Evolutionary conservation across 2,888 invertebrate species (phyloP).

Genomic region (Melipona bicolor): DNA sequence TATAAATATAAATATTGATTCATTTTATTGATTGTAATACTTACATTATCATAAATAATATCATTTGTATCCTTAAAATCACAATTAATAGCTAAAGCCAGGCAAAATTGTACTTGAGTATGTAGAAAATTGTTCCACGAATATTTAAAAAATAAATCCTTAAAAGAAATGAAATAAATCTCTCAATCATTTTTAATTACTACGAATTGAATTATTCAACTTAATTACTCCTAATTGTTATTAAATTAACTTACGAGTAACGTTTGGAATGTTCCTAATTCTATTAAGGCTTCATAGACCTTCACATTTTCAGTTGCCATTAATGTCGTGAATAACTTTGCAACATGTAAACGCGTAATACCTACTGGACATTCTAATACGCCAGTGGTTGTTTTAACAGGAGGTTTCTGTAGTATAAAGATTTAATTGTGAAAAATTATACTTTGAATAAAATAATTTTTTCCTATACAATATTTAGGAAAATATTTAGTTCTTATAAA

Average conservation of each 20-base stretch:
- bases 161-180: slow-evolving; percentile 57
- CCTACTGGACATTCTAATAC: slow-evolving; percentile 91
- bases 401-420: slow-evolving; percentile 85
- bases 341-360: slow-evolving; percentile 91
- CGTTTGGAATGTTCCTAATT: slow-evolving; percentile 86
- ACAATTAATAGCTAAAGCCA: slow-evolving; percentile 88
- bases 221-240: not conserved
- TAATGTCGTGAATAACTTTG: slow-evolving; percentile 91
- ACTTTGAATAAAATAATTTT: not conserved
- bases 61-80: slow-evolving; percentile 78
- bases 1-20: slow-evolving; percentile 5
- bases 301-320: slow-evolving; percentile 90
- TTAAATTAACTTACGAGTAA: slow-evolving; percentile 84
- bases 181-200: not conserved
- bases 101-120: slow-evolving; percentile 93
- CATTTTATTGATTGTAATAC: slow-evolving; percentile 45
- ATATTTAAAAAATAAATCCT: slow-evolving; percentile 95
- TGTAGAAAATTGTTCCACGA: slow-evolving; percentile 98
- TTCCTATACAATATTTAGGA: not conserved
- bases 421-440: not conserved
- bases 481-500: not conserved
- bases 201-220: not conserved
- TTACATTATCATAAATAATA: slow-evolving; percentile 79
- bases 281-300: slow-evolving; percentile 88
- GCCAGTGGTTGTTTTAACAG: slow-evolving; percentile 90